phyloP scores from a whole-genome alignment of 2,113 vertebrate genomes.

The Nerophis lumbriciformis region DNA sequence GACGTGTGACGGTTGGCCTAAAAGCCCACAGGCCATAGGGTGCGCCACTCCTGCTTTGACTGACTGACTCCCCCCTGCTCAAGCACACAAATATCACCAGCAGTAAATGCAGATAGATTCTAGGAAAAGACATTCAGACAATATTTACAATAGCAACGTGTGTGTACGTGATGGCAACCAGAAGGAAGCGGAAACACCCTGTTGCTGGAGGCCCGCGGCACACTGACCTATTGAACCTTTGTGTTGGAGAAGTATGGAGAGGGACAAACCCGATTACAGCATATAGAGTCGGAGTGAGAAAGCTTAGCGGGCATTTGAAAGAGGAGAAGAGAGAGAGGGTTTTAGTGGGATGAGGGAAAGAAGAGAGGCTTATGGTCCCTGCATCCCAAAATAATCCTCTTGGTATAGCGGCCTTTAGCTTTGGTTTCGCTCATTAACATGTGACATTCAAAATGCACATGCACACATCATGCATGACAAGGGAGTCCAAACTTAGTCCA shows the following conservation, averaged over 20 bases:
- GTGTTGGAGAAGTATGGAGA: slow-evolving; percentile 46
- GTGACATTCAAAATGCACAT: slow-evolving; percentile 15
- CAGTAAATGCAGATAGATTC: neutral
- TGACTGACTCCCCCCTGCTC: neutral
- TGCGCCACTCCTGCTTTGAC: neutral
- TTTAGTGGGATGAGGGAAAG: slow-evolving; percentile 67
- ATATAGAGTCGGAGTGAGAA: slow-evolving; percentile 34
- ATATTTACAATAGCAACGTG: neutral
- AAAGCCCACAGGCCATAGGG: too few relatives aligned
- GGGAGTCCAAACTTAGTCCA: too few relatives aligned
- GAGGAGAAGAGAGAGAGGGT: slow-evolving; percentile 58
- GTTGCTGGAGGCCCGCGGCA: slow-evolving; percentile 23
- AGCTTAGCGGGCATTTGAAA: slow-evolving; percentile 60
- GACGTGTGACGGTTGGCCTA: too few relatives aligned
- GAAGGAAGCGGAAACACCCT: neutral
- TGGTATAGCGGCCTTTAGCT: slow-evolving; percentile 52
- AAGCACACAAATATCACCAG: neutral
- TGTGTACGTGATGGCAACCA: neutral
- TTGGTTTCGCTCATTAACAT: slow-evolving; percentile 29
- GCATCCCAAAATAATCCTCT: slow-evolving; percentile 74
- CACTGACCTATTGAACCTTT: slow-evolving; percentile 51
- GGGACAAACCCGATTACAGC: slow-evolving; percentile 52
- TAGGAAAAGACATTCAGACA: neutral
- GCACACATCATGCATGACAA: slow-evolving; percentile 2
- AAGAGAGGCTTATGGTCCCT: slow-evolving; percentile 68